Evolutionary conservation across 2,888 invertebrate genomes (phyloP), one percentile per base, ranked within the genome.

Genomic region (Therioaphis trifolii): DNA sequence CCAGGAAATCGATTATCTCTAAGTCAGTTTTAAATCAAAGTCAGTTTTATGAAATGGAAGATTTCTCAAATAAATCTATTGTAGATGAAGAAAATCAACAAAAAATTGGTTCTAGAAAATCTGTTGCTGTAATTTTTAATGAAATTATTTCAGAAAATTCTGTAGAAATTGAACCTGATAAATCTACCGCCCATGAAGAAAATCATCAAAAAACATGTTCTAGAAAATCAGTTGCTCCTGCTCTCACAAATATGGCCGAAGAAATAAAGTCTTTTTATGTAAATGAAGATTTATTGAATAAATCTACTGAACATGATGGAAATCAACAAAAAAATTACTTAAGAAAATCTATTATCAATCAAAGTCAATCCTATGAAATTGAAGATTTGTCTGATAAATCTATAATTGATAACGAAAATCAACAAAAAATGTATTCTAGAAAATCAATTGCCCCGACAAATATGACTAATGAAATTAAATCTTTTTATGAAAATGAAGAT

Each of bases 61-160:
- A 55, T 40, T 7, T n/a, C 40, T 24, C 27, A 61, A 18, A 76
- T 27, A 61, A 18, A 27, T 43, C 24, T 61, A 18, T 11, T 18
- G n/a, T 1, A 27, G 21, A 24, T 9, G 4, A 63, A 46, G 29
- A 77, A 77, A 76, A 29, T 46, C 61, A 76, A 63, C 46, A 63
- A 29, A 63, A 35, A 35, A 76, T 7, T 46, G 12, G 15, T 63
- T 76, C 40, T 66, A 49, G 66, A 66, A 46, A 77, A 77, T 77
- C 75, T 43, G 7, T 43, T 24, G 35, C 35, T 7, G 4, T 7
- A n/a, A n/a, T 3, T 35, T 40, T 24, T 4, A 11, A 71, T 15
- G 4, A 49, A 71, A 29, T 40, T 35, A 35, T 35, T 21, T 3
- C 9, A 24, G 69, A 69, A 71, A 29, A 49, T 27, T n/a, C n/a